Evolutionary conservation across 2,113 vertebrate genomes (phyloP).

Genomic region (Myiozetetes cayanensis): DNA sequence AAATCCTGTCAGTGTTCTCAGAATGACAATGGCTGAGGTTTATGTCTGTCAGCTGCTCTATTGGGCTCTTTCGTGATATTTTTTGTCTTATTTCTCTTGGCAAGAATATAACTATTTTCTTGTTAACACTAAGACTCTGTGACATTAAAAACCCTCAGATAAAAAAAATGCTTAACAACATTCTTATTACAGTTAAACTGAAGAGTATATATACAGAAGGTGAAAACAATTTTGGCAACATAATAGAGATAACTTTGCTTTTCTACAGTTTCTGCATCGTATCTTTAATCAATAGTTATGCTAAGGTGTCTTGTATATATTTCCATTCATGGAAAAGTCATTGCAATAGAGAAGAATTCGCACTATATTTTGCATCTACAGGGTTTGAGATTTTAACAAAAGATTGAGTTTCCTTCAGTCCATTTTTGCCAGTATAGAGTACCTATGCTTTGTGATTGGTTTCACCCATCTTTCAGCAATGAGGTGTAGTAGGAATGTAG

Average conservation of each 20-base stretch:
- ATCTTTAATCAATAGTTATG: not conserved
- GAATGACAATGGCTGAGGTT: constrained; percentile 27
- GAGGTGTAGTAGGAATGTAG: not conserved
- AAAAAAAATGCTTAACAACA: not conserved
- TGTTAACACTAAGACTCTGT: constrained; percentile 46
- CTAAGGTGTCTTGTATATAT: not conserved
- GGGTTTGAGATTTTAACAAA: not conserved
- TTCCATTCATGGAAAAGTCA: not conserved
- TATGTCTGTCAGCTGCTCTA: constrained; percentile 55
- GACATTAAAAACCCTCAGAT: not conserved
- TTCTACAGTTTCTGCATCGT: not conserved
- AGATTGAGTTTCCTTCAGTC: not conserved
- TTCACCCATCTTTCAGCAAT: not conserved
- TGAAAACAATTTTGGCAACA: not conserved
- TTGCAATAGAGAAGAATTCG: not conserved
- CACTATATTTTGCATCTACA: not conserved
- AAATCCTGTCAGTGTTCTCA: constrained; percentile 50
- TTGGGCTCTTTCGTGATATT: constrained; percentile 46
- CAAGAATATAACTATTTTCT: constrained; percentile 58
- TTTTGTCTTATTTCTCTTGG: constrained; percentile 56
- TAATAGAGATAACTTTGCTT: not conserved
- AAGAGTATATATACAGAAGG: not conserved
- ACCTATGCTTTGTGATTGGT: not conserved
- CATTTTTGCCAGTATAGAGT: not conserved
- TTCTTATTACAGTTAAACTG: not conserved